Conservation (phyloP, 2,888 invertebrate species). For the Tetranychus piercei region DNA sequence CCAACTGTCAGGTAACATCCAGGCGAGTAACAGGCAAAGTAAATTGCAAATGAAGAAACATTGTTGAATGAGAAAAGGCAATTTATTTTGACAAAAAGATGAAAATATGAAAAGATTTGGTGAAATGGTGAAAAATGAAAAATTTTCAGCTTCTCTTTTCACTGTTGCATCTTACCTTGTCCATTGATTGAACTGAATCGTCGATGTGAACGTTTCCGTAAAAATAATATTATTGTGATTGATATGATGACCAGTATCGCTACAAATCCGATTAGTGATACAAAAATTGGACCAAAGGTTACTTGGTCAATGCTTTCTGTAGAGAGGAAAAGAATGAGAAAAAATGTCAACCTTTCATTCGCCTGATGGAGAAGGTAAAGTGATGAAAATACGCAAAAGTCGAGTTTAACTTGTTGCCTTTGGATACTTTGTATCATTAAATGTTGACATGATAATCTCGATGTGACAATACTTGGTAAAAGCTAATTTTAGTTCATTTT, state of each 20-base stretch:
- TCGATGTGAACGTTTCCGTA: background rate
- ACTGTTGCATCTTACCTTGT: background rate
- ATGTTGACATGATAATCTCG: too few species aligned
- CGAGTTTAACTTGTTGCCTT: too few species aligned
- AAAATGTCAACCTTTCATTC: background rate
- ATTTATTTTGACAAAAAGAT: too few species aligned
- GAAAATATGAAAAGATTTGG: background rate
- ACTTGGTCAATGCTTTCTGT: slow-evolving; percentile 3
- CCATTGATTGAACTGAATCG: background rate
- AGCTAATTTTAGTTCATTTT: too few species aligned
- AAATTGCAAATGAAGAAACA: too few species aligned
- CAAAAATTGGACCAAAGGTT: background rate
- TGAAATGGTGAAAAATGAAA: background rate
- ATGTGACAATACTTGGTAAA: too few species aligned
- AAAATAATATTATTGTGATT: background rate
- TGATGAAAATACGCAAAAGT: background rate
- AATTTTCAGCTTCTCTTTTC: background rate
- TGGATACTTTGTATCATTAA: too few species aligned
- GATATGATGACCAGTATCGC: slow-evolving; percentile 1
- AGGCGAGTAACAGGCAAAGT: background rate
- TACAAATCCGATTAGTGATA: background rate
- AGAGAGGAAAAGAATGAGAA: background rate
- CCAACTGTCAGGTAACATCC: background rate
- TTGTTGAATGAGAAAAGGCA: too few species aligned
- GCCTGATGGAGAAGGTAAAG: too few species aligned